Percentiles rank a stretch among this genome's conserved stretches.
phyloP scores from a whole-genome alignment of 2,797 vertebrate species.

The Cossypha niveicapilla region DNA sequence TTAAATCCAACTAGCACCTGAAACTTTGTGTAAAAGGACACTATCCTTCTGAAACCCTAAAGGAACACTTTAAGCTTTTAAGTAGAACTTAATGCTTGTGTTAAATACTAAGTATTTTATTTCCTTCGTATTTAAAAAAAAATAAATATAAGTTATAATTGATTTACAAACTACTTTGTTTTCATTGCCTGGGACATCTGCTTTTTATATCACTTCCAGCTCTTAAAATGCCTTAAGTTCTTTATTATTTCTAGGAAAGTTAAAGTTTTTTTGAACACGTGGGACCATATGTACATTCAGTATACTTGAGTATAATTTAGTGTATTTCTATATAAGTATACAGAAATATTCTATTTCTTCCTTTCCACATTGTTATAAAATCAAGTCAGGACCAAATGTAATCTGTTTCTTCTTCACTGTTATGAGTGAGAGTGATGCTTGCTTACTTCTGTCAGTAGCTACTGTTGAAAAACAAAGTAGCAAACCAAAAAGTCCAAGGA shows the following conservation, averaged over 20 bases:
- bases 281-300: not conserved
- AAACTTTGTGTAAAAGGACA: not conserved
- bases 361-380: not conserved
- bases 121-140: not conserved
- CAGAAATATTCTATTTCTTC: not conserved
- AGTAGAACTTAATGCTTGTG: not conserved
- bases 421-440: not conserved
- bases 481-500: not conserved
- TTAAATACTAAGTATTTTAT: not conserved
- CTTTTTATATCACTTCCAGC: not conserved
- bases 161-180: not conserved
- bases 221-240: not conserved
- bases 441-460: not conserved
- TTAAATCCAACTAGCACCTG: not conserved
- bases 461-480: not conserved
- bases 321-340: not conserved
- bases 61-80: not conserved
- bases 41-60: not conserved
- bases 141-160: not conserved
- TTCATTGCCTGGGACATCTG: not conserved
- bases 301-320: not conserved
- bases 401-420: not conserved
- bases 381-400: not conserved
- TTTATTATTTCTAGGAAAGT: not conserved
- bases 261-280: not conserved